phyloP scores from a whole-genome alignment of 2,888 invertebrate genomes.

The Hyposoter didymator region DNA sequence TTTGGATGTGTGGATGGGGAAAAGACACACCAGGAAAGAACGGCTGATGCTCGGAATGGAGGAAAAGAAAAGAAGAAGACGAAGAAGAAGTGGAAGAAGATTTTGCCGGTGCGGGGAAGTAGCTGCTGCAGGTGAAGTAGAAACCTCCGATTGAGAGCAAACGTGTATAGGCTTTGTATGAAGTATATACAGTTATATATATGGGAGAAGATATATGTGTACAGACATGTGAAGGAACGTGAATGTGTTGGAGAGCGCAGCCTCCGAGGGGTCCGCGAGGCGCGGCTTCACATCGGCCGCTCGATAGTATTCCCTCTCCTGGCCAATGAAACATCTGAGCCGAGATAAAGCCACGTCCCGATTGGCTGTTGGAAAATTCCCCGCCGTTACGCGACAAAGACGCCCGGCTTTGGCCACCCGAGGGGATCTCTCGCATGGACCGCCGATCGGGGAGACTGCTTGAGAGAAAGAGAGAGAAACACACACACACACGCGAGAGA shows the following conservation, averaged over 20 bases:
- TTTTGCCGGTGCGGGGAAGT: conserved; percentile 50
- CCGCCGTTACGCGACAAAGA: conserved; percentile 67
- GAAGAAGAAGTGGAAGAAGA: conserved; percentile 34
- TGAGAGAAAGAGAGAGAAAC: conserved; percentile 37
- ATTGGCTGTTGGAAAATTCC: conserved; percentile 79
- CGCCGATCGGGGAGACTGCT: conserved; percentile 71
- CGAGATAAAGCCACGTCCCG: conserved; percentile 77
- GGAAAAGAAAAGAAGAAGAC: conserved; percentile 64
- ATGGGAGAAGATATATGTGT: not conserved
- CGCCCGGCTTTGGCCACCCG: conserved; percentile 66
- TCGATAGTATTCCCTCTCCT: conserved; percentile 80
- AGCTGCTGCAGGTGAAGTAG: conserved; percentile 66
- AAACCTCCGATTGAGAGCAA: conserved; percentile 51
- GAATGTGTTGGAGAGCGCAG: conserved; percentile 55
- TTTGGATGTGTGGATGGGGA: not conserved
- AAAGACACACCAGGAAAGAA: not conserved
- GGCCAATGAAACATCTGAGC: conserved; percentile 79
- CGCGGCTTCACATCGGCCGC: conserved; percentile 82
- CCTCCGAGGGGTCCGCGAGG: conserved; percentile 75
- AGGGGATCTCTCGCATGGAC: conserved; percentile 64
- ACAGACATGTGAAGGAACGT: not conserved
- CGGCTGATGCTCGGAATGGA: conserved; percentile 23
- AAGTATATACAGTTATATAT: conserved; percentile 8
- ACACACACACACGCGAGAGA: conserved; percentile 23
- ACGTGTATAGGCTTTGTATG: conserved; percentile 19